A percentile compares a stretch with the other conserved stretches of the same genome.
These are phyloP conservation scores for Hyles lineata DNA, from an alignment of 2,888 invertebrate genomes.

Conservation along the genomic window DNA sequence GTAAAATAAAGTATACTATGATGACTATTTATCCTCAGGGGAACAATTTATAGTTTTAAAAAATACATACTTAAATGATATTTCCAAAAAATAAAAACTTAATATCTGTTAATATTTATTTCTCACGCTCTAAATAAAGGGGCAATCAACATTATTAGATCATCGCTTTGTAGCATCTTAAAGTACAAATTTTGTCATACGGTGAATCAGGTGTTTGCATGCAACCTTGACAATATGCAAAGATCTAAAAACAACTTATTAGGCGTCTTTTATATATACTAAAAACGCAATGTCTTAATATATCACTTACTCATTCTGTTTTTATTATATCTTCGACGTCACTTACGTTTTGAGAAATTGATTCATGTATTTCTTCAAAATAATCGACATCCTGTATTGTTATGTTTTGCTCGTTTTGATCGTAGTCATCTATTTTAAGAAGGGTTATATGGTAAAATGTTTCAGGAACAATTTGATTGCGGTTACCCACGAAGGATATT, in stretches of 20 bases:
- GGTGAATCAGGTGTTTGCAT: conserved; percentile 10
- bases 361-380: background rate
- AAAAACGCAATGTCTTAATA: conserved; percentile 18
- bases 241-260: conserved; percentile 17
- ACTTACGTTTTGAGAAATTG: background rate
- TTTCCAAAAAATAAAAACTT: too few species aligned
- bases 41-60: too few species aligned
- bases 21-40: too few species aligned
- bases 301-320: conserved; percentile 5
- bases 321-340: conserved; percentile 1
- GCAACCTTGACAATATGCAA: conserved; percentile 4
- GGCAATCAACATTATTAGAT: background rate
- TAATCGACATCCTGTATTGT: background rate
- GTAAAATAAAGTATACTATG: too few species aligned
- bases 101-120: too few species aligned
- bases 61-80: too few species aligned
- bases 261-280: background rate
- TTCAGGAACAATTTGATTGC: background rate
- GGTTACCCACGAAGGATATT: background rate
- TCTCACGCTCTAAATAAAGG: background rate
- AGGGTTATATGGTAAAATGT: background rate
- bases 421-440: conserved; percentile 7
- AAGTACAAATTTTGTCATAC: background rate
- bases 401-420: background rate
- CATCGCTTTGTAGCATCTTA: background rate